Evolutionary conservation across 2,797 vertebrate species (phyloP).

Genomic region (Rhadinocentrus ornatus): DNA sequence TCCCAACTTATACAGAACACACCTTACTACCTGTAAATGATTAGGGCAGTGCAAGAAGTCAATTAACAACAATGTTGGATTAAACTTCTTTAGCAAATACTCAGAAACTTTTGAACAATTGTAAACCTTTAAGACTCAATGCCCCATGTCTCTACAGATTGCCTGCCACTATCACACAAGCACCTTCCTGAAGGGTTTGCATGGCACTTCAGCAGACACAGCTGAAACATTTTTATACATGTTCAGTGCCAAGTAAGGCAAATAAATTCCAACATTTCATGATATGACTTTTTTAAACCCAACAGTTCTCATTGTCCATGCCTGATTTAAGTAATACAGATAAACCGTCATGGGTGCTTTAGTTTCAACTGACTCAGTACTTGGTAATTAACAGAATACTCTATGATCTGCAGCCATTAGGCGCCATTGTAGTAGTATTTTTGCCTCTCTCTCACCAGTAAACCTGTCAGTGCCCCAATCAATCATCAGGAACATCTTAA

Average conservation of each 20-base stretch:
- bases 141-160: not conserved
- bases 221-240: not conserved
- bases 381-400: not conserved
- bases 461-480: not conserved
- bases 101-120: not conserved
- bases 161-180: not conserved
- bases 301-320: not conserved
- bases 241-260: not conserved
- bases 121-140: not conserved
- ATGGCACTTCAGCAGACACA: not conserved
- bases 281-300: not conserved
- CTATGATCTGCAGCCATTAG: not conserved
- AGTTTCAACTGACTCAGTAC: no score
- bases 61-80: not conserved
- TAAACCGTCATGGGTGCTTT: no score
- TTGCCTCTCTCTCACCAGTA: not conserved
- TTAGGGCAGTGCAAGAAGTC: not conserved
- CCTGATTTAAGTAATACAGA: not conserved
- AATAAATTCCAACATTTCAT: not conserved
- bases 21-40: not conserved
- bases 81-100: slow-evolving; percentile 20
- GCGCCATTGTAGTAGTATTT: not conserved
- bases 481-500: not conserved
- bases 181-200: not conserved
- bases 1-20: not conserved